Conservation (phyloP, 1,140 invertebrate species). For the Fopius arisanus region DNA sequence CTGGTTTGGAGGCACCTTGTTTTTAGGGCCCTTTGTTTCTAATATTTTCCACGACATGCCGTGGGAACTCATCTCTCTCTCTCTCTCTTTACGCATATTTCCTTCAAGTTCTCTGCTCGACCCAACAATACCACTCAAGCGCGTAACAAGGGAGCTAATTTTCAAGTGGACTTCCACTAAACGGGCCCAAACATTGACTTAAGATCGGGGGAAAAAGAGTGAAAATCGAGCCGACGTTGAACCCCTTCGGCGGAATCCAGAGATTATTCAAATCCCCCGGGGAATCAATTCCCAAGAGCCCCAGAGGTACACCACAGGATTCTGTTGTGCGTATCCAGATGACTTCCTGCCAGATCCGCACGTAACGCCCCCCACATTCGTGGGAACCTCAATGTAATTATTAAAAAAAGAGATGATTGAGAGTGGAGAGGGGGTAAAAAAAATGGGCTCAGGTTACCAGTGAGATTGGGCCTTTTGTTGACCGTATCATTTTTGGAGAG, state of each 20-base stretch:
- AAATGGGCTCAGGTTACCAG: conserved; percentile 54
- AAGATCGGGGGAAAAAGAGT: neutral
- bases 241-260: conserved; percentile 37
- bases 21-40: conserved; percentile 57
- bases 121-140: conserved; percentile 34
- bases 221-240: neutral
- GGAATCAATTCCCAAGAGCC: conserved; percentile 59
- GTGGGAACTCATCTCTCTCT: conserved; percentile 51
- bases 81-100: neutral
- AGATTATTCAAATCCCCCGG: conserved; percentile 48
- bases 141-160: conserved; percentile 1
- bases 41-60: conserved; percentile 53
- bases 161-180: neutral
- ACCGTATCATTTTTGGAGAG: conserved; percentile 59
- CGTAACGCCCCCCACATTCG: conserved; percentile 63
- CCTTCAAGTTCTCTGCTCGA: conserved; percentile 25
- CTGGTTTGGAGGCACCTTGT: too few relatives aligned
- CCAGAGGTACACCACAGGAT: conserved; percentile 41
- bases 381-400: conserved; percentile 63
- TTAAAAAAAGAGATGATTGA: conserved; percentile 52
- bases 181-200: neutral
- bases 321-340: conserved; percentile 41
- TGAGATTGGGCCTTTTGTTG: conserved; percentile 45
- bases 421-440: neutral
- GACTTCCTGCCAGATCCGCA: conserved; percentile 56